Evolutionary conservation across 1,140 invertebrate species (phyloP), one percentile per base, ranked within the genome.

Genomic region (Teleogryllus occipitalis): DNA sequence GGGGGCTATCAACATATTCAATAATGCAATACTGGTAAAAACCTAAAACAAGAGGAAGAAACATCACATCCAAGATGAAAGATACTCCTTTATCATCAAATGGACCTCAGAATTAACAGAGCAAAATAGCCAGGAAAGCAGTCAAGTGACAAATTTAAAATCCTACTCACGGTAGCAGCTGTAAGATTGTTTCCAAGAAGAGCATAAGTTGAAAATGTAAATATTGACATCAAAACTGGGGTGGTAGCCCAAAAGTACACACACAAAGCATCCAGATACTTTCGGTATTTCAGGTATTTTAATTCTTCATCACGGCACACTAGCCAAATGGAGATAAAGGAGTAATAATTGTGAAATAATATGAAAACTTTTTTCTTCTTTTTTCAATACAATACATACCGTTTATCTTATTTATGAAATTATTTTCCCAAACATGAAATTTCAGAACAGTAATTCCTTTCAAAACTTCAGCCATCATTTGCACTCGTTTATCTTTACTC

Each of bases 201-300:
- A n/a, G 93, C 91, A 84, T 97, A 98, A 0, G 94, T 94, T 7
- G 91, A 90, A 84, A 99, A 97, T 0, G 97, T 99, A 3, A 98
- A 87, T 78, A 98, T 92, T 3, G 96, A 94, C 81, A 99, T 97
- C 4, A 99, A 84, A 75, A 99, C 94, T 0, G 98, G 98, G n/a
- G 98, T 99, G 8, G 96, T 97, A 1, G 98, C 98, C 98, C 98
- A 99, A 85, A 99, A 96, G 85, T 97, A 99, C 4, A 99, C 98
- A 88, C 98, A 99, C 76, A 98, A 86, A n/a, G 98, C 98, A 88
- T 99, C 98, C 80, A 99, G 86, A 87, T 99, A 99, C 88, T 99
- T 99, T 81, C 96, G 89, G 21, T 92, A 91, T 81, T 92, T 92
- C 75, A 98, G 85, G 84, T 92, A 94, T 78, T 91, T 90, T 22